A percentile compares a stretch with the other conserved stretches of the same genome.
Conservation (phyloP, 2,113 vertebrate genomes). For the Apodemus speciosus region DNA sequence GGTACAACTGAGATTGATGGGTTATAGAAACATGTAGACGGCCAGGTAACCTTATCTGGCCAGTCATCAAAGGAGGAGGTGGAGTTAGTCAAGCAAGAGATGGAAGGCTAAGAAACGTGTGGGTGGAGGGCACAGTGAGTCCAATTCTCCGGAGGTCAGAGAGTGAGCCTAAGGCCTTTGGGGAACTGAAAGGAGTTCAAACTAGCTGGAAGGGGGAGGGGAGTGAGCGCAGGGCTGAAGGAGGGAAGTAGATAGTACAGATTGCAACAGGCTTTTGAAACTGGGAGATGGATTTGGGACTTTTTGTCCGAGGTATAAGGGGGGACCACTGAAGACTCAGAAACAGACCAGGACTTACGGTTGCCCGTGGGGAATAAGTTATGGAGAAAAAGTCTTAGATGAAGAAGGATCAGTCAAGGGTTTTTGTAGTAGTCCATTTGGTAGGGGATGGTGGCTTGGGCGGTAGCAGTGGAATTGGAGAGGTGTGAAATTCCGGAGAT, state of each 20-base stretch:
- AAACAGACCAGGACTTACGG: constrained; percentile 14
- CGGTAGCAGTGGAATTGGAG: constrained; percentile 19
- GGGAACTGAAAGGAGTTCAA: constrained; percentile 48
- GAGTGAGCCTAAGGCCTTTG: background rate
- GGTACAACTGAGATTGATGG: background rate
- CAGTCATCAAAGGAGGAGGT: background rate
- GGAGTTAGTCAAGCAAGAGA: constrained; percentile 20
- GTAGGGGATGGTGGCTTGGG: background rate
- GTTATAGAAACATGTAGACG: constrained; percentile 17
- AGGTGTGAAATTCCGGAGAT: constrained; percentile 23
- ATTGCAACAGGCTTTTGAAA: constrained; percentile 28
- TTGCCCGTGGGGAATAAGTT: constrained; percentile 24
- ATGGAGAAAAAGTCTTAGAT: constrained; percentile 30
- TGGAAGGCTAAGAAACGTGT: background rate
- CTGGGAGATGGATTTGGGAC: background rate
- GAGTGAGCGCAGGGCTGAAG: background rate
- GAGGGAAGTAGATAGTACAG: background rate
- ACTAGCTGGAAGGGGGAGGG: background rate
- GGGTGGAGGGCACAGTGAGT: constrained; percentile 28
- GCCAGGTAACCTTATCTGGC: constrained; percentile 13
- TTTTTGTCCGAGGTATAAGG: background rate
- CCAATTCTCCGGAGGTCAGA: constrained; percentile 29
- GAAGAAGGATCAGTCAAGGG: background rate
- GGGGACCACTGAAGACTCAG: background rate
- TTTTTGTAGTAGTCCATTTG: constrained; percentile 24